Evolutionary conservation across 2,797 vertebrate genomes (phyloP).

Genomic region (Pelochelys cantorii): DNA sequence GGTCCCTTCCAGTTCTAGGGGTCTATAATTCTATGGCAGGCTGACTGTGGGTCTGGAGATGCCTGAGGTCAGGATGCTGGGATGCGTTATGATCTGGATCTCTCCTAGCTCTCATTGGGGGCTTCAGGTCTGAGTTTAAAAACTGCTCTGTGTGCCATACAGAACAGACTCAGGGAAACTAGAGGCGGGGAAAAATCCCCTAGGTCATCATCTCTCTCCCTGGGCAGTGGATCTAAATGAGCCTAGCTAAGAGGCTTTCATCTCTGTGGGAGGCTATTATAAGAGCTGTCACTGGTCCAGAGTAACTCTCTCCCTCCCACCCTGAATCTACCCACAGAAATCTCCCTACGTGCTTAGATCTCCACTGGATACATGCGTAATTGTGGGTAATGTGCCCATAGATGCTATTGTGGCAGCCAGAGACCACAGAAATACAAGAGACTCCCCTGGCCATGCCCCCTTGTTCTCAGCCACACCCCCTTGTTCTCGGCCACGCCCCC

Average conservation of each 20-base stretch:
- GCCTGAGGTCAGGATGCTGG: not conserved
- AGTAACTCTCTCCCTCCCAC: not conserved
- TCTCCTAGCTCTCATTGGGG: not conserved
- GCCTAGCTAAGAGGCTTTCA: not conserved
- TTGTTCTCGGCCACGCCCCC: not conserved
- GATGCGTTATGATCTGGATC: not conserved
- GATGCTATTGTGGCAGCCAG: not conserved
- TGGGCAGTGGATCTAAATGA: not conserved
- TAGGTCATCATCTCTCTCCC: not conserved
- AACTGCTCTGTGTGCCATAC: not conserved
- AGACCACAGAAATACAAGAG: slow-evolving; percentile 10
- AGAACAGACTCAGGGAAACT: not conserved
- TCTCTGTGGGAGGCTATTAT: not conserved
- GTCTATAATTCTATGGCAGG: rapidly evolving
- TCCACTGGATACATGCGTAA: rapidly evolving
- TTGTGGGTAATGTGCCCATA: not conserved
- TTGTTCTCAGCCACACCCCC: not conserved
- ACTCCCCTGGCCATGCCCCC: not conserved
- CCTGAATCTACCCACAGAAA: not conserved
- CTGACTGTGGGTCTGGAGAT: not conserved
- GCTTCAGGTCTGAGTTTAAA: not conserved
- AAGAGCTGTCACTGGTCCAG: not conserved
- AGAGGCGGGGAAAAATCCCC: not conserved
- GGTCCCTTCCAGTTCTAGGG: too few species aligned
- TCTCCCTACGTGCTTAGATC: not conserved